A percentile compares a stretch with the other conserved stretches of the same genome.
Conservation (phyloP, 2,113 vertebrate species). For the Lucifuga dentata region DNA sequence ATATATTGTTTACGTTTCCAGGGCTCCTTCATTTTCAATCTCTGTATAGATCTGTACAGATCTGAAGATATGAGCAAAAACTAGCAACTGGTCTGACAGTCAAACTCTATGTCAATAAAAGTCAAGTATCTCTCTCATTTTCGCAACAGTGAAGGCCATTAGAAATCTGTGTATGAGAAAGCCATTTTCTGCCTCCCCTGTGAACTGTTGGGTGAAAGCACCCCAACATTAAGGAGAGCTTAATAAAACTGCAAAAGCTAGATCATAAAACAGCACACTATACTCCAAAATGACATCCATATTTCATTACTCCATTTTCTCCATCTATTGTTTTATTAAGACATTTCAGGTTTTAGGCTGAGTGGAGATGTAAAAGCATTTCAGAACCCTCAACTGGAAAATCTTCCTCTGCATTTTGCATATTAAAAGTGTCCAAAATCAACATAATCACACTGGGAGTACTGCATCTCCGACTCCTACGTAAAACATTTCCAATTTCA, state of each 20-base stretch:
- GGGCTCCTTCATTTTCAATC: neutral
- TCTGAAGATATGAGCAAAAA: neutral
- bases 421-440: slow-evolving; percentile 73
- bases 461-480: slow-evolving; percentile 62
- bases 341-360: slow-evolving; percentile 61
- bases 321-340: slow-evolving; percentile 44
- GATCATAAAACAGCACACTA: slow-evolving; percentile 30
- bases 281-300: slow-evolving; percentile 38
- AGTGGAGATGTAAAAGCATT: slow-evolving; percentile 64
- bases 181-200: neutral
- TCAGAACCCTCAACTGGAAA: slow-evolving; percentile 68
- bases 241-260: slow-evolving; percentile 15
- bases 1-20: neutral
- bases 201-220: neutral
- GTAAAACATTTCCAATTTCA: slow-evolving; percentile 77
- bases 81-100: neutral
- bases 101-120: neutral
- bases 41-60: neutral
- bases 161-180: neutral
- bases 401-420: slow-evolving; percentile 68
- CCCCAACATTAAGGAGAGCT: neutral
- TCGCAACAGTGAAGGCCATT: neutral
- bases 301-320: slow-evolving; percentile 30
- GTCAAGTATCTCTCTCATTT: neutral
- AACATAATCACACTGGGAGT: slow-evolving; percentile 62